These are phyloP conservation scores for Ecdyonurus torrentis DNA, from an alignment of 2,888 invertebrate genomes.

Conservation along the genomic window DNA sequence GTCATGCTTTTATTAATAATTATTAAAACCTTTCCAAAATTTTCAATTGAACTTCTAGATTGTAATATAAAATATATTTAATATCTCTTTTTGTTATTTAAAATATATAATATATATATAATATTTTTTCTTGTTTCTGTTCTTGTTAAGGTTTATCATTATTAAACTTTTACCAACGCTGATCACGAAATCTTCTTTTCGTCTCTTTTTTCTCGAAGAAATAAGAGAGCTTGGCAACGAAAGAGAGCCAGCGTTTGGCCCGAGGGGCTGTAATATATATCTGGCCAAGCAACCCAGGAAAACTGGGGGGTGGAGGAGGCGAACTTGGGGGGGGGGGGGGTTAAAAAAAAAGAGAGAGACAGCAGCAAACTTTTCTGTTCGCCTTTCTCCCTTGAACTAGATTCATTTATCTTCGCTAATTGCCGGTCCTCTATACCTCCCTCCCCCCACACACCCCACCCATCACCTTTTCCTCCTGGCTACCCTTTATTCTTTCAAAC, in stretches of 20 bases:
- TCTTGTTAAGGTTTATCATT: not conserved
- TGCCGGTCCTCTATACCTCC: not conserved
- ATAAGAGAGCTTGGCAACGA: not conserved
- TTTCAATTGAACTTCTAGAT: too few species aligned
- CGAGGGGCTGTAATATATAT: not conserved
- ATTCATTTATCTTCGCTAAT: slow-evolving; percentile 4
- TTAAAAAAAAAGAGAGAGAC: not conserved
- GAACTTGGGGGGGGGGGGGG: too few species aligned
- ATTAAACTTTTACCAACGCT: not conserved
- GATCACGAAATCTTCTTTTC: not conserved
- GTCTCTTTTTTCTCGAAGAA: not conserved
- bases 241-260: not conserved
- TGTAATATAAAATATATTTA: too few species aligned
- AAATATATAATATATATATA: too few species aligned
- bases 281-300: not conserved
- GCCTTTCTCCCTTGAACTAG: not conserved
- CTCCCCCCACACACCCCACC: not conserved
- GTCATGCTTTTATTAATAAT: too few species aligned
- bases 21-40: too few species aligned
- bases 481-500: slow-evolving; percentile 4
- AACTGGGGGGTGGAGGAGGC: too few species aligned
- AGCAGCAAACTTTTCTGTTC: not conserved
- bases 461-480: slow-evolving; percentile 3
- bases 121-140: too few species aligned
- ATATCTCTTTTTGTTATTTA: too few species aligned